Evolutionary conservation across 2,113 vertebrate genomes (phyloP).

Genomic region (Euleptes europaea): DNA sequence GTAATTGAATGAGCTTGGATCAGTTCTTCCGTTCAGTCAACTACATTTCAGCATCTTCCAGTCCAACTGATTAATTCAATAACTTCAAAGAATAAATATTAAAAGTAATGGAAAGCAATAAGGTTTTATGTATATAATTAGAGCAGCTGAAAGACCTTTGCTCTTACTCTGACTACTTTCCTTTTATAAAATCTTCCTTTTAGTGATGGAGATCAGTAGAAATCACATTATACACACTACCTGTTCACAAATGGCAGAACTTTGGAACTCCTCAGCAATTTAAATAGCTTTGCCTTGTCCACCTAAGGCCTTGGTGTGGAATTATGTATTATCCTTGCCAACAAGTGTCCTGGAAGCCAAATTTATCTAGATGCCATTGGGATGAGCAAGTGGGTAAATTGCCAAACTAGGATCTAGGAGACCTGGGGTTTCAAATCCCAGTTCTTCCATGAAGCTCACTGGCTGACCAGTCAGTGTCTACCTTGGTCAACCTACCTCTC

Average conservation of each 20-base stretch:
- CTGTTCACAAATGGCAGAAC: background rate
- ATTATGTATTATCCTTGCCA: background rate
- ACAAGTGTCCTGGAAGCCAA: background rate
- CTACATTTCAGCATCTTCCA: background rate
- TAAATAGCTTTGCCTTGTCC: background rate
- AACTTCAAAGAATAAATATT: constrained; percentile 31
- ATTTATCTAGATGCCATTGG: background rate
- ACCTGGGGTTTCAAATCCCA: no score
- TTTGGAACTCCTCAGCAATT: background rate
- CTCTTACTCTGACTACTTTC: background rate
- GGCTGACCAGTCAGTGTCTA: no score
- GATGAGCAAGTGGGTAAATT: no score
- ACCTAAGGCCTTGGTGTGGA: background rate
- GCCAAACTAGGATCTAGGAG: no score
- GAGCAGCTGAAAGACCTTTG: background rate
- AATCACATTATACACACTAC: constrained; percentile 6
- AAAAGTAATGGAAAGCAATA: constrained; percentile 14
- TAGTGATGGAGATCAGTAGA: background rate
- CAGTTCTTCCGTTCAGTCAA: accelerated
- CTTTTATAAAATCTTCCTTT: background rate
- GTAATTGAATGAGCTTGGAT: background rate
- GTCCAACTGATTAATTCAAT: background rate
- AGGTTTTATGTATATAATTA: background rate
- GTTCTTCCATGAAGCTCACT: no score
- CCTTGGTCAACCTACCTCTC: no score